These are phyloP conservation scores for Amphipoea lucens DNA, from an alignment of 2,888 invertebrate genomes.

Conservation along the genomic window DNA sequence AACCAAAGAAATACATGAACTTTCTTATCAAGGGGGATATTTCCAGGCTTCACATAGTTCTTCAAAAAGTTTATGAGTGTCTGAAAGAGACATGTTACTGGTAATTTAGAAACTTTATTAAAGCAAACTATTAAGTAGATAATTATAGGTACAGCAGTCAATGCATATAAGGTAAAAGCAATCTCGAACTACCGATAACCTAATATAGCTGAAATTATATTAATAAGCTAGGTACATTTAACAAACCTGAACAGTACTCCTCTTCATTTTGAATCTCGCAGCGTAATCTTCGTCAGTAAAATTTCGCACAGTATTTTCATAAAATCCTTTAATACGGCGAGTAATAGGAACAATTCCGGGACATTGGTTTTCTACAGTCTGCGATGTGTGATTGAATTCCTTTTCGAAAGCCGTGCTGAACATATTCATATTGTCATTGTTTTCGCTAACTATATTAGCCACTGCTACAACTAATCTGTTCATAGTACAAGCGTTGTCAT, in stretches of 20 bases:
- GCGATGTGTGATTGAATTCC: slow-evolving; percentile 66
- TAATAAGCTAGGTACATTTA: background rate
- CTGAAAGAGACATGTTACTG: slow-evolving; percentile 73
- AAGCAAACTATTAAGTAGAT: background rate
- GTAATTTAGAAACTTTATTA: background rate
- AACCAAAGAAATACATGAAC: slow-evolving; percentile 85
- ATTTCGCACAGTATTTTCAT: slow-evolving; percentile 76
- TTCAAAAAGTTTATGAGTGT: slow-evolving; percentile 78
- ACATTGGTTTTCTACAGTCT: slow-evolving; percentile 43
- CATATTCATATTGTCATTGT: slow-evolving; percentile 78
- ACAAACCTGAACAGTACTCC: slow-evolving; percentile 80
- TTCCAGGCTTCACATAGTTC: slow-evolving; percentile 72
- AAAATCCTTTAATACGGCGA: slow-evolving; percentile 71
- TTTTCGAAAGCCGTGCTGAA: slow-evolving; percentile 73
- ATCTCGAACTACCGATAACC: background rate
- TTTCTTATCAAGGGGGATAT: slow-evolving; percentile 83
- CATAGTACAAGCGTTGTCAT: slow-evolving; percentile 78
- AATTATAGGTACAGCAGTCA: background rate
- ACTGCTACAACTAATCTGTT: slow-evolving; percentile 82
- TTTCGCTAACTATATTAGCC: slow-evolving; percentile 82
- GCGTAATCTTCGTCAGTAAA: slow-evolving; percentile 80
- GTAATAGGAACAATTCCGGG: slow-evolving; percentile 43
- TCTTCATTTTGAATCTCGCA: slow-evolving; percentile 80
- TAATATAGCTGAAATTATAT: background rate
- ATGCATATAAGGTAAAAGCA: background rate